Percentiles rank a stretch among this genome's conserved stretches.
These are phyloP conservation scores for Ranitomeya imitator DNA, from an alignment of 2,113 vertebrate species.

Conservation along the genomic window DNA sequence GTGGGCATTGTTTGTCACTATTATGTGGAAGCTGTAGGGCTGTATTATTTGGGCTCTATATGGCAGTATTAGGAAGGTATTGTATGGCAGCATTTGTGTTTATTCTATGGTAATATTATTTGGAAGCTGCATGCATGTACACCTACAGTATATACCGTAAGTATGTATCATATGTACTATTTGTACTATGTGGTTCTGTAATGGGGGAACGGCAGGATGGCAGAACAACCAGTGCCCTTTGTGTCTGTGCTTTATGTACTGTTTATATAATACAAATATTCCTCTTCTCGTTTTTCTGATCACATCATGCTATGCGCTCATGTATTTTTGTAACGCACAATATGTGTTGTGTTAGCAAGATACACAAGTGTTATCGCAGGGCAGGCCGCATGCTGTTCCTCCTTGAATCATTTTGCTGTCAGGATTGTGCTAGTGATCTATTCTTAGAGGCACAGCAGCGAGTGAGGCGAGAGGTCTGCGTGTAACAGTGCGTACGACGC, in stretches of 20 bases:
- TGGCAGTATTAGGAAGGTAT: too few relatives aligned
- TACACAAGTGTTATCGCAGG: neutral
- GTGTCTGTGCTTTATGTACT: too few relatives aligned
- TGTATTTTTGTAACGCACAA: neutral
- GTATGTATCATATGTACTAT: too few relatives aligned
- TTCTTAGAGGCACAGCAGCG: neutral
- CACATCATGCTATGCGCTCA: neutral
- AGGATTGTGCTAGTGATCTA: constrained; percentile 7
- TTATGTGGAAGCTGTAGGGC: too few relatives aligned
- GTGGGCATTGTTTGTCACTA: too few relatives aligned
- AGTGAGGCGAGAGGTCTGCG: neutral
- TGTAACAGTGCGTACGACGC: neutral
- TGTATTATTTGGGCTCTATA: too few relatives aligned
- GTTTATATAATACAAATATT: too few relatives aligned
- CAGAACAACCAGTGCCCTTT: neutral
- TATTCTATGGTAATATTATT: too few relatives aligned
- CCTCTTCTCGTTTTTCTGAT: too few relatives aligned
- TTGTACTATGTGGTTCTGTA: too few relatives aligned
- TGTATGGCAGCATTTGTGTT: too few relatives aligned
- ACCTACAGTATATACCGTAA: too few relatives aligned
- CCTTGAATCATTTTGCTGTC: neutral
- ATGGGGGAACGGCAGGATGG: neutral
- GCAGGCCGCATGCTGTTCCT: neutral
- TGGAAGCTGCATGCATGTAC: neutral
- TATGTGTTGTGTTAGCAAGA: constrained; percentile 9